These are phyloP conservation scores for Motacilla alba DNA, from an alignment of 2,113 vertebrate species.

Conservation along the genomic window DNA sequence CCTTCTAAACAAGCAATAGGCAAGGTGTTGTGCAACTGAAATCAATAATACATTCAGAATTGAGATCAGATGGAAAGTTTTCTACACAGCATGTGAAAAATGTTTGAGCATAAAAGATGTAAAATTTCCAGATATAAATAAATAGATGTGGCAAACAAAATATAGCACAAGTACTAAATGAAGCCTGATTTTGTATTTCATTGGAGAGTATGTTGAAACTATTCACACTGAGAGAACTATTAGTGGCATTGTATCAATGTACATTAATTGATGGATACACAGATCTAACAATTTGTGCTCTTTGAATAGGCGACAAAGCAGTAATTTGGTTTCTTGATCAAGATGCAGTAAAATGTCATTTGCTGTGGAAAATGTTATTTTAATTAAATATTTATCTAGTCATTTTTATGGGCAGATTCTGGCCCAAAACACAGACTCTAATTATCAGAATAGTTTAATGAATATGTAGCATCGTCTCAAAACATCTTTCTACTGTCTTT, in stretches of 20 bases:
- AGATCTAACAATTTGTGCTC: background rate
- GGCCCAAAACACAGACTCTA: background rate
- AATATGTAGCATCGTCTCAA: background rate
- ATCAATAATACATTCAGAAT: background rate
- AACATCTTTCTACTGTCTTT: background rate
- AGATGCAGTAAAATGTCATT: background rate
- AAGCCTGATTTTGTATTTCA: background rate
- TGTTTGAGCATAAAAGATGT: background rate
- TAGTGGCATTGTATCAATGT: background rate
- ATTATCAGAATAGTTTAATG: background rate
- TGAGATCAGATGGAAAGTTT: background rate
- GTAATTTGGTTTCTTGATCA: background rate
- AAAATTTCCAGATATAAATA: background rate
- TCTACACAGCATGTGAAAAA: background rate
- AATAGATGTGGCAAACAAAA: background rate
- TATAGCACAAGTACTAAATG: background rate
- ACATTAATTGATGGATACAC: background rate
- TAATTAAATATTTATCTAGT: constrained; percentile 5
- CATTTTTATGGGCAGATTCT: constrained; percentile 9
- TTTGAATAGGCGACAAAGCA: background rate
- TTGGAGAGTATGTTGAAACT: background rate
- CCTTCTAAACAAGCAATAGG: background rate
- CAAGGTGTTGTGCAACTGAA: background rate
- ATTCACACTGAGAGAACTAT: background rate
- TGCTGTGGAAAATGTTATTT: background rate